Evolutionary conservation across 2,888 invertebrate species (phyloP).

Genomic region (Hoplodrina ambigua): DNA sequence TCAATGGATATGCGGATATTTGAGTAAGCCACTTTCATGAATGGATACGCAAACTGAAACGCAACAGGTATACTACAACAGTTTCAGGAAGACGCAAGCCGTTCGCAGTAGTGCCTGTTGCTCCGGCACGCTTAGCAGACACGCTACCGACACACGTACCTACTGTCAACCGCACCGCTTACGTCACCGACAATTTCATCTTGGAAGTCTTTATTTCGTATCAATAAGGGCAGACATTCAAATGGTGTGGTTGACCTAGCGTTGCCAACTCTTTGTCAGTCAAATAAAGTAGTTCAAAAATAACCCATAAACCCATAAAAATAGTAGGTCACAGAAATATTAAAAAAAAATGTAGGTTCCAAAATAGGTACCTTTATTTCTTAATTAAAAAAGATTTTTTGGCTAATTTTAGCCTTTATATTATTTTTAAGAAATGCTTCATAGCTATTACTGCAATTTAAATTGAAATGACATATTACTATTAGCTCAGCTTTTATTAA

Average conservation of each 20-base stretch:
- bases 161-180: background rate
- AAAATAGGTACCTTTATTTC: too few species aligned
- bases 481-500: too few species aligned
- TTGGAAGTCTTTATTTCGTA: background rate
- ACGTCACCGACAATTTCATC: background rate
- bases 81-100: slow-evolving; percentile 20
- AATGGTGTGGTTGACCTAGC: background rate
- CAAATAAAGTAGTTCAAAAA: too few species aligned
- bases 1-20: background rate
- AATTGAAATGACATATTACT: too few species aligned
- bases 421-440: too few species aligned
- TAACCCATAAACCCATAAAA: too few species aligned
- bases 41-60: slow-evolving; percentile 32
- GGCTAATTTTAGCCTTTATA: too few species aligned
- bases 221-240: background rate
- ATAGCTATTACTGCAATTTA: too few species aligned
- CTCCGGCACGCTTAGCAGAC: slow-evolving; percentile 16
- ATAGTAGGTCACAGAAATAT: too few species aligned
- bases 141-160: background rate
- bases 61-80: slow-evolving; percentile 36
- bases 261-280: too few species aligned
- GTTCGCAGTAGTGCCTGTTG: slow-evolving; percentile 40
- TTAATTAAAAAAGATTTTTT: too few species aligned
- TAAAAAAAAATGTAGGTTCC: background rate
- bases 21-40: slow-evolving; percentile 20